phyloP scores from a whole-genome alignment of 2,113 vertebrate genomes.

The Stomatorhinus ivindoensis region DNA sequence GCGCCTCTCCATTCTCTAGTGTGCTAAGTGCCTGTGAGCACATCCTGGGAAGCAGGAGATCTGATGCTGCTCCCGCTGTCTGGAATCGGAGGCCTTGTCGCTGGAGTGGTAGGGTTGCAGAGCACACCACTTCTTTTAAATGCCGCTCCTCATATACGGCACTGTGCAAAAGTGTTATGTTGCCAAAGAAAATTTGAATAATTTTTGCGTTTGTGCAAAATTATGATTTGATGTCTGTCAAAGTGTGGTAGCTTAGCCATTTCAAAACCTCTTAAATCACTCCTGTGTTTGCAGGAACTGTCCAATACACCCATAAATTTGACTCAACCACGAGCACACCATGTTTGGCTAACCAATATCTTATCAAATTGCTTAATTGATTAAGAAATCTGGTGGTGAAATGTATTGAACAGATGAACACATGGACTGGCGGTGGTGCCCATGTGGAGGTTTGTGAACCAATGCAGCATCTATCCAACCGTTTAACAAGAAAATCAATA shows the following conservation, averaged over 20 bases:
- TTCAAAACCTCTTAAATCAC: neutral
- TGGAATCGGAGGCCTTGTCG: too few species aligned
- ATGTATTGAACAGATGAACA: neutral
- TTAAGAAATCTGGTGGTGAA: neutral
- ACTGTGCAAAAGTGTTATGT: neutral
- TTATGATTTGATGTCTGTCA: neutral
- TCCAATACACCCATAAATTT: neutral
- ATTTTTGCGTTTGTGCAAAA: neutral
- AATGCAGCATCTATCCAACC: neutral
- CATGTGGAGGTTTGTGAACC: neutral
- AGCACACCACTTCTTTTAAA: neutral
- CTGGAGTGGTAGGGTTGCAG: neutral
- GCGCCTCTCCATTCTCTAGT: neutral
- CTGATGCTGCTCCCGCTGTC: neutral
- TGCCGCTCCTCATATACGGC: neutral
- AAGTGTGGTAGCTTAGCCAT: neutral
- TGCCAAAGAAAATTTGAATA: neutral
- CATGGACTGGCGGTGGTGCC: neutral
- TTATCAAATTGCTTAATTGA: neutral
- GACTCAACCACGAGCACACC: neutral
- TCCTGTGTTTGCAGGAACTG: neutral
- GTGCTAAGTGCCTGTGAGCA: neutral
- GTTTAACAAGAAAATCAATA: neutral
- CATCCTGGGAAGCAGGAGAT: neutral
- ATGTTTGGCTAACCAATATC: neutral